Evolutionary conservation across 2,888 invertebrate genomes (phyloP), one percentile per base, ranked within the genome.

Genomic region (Hipparchia sbordonii): DNA sequence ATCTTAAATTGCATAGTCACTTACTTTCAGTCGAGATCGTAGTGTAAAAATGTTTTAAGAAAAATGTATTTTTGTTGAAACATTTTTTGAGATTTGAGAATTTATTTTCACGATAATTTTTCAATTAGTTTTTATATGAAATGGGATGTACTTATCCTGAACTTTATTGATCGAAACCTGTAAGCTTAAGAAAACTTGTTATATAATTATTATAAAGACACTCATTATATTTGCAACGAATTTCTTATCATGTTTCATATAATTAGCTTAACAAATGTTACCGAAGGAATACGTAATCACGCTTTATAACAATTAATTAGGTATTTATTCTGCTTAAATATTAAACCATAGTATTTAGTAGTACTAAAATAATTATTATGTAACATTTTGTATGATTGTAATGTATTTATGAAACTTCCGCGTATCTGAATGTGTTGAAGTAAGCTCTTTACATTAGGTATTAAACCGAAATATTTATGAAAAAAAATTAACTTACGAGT

Each of bases 401-500:
- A 46, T 8, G n/a, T 61, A 7, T 62, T 13, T 62, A n/a, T 62
- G 46, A 13, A 63, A 63, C 45, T 61, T 39, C 75, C 74, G 69
- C 77, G 77, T 74, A 77, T 82, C 81, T 79, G 81, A 81, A 81
- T 83, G 79, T 80, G 79, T 80, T 76, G 77, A 77, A 77, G 79
- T 69, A 60, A 71, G 52, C 63, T 51, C 67, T 65, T 78, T 81
- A 80, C 67, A 67, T 78, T 81, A 80, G 80, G 79, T 78, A 72
- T 77, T 83, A 85, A 82, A 80, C 65, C 72, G 71, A 69, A 74
- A 54, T 70, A 62, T 63, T 70, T 51, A 71, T 71, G 9, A 10
- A 12, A 48, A 56, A 13, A 45, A 68, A 59, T 39, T 39, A 39
- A 39, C 39, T 39, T 39, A 39, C 5, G 5, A 39, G 39, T 39